phyloP scores from a whole-genome alignment of 2,113 vertebrate genomes.

The Siniperca chuatsi region DNA sequence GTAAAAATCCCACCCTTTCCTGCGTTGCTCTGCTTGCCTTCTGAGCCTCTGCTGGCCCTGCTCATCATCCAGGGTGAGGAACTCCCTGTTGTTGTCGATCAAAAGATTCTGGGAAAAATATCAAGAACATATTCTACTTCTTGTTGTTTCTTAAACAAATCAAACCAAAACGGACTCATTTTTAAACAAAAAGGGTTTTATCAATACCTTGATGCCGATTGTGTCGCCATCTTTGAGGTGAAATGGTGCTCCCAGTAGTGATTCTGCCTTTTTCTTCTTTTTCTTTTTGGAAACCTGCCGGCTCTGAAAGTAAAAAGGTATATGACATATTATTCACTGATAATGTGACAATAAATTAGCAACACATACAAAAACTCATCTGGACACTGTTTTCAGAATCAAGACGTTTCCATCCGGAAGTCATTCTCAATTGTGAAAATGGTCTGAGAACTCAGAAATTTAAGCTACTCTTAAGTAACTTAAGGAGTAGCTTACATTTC shows the following conservation, averaged over 20 bases:
- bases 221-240: slow-evolving; percentile 93
- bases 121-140: not conserved
- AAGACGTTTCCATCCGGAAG: no score
- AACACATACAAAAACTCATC: not conserved
- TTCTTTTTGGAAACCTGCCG: slow-evolving; percentile 92
- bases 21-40: slow-evolving; percentile 79
- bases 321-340: not conserved
- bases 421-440: no score
- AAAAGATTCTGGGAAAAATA: slow-evolving; percentile 87
- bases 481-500: no score
- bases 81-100: slow-evolving; percentile 88
- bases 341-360: not conserved
- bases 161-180: not conserved
- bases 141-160: not conserved
- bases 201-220: slow-evolving; percentile 90
- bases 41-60: slow-evolving; percentile 85
- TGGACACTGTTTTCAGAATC: no score
- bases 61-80: slow-evolving; percentile 86
- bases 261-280: slow-evolving; percentile 91
- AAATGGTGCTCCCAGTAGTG: slow-evolving; percentile 88
- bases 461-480: no score
- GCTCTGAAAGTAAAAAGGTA: slow-evolving; percentile 78
- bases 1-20: slow-evolving; percentile 82
- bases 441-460: no score
- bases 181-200: not conserved